These are phyloP conservation scores for Nasonia vitripennis DNA, from an alignment of 1,140 invertebrate genomes.

Conservation along the genomic window DNA sequence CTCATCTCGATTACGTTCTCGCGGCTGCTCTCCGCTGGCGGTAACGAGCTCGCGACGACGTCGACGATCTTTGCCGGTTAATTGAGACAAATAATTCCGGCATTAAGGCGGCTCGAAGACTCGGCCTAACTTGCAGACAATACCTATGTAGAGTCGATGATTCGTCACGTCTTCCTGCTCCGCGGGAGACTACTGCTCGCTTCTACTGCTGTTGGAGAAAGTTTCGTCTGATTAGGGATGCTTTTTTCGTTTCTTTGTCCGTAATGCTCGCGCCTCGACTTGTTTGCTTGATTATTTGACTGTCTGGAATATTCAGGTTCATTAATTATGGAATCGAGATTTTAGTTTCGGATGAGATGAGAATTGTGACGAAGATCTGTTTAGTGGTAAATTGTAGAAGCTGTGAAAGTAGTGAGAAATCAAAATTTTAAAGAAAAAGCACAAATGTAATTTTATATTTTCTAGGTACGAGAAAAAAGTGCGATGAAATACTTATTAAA, in stretches of 20 bases:
- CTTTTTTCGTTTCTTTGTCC: neutral
- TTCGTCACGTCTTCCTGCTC: slow-evolving; percentile 2
- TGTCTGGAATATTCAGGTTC: neutral
- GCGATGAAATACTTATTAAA: slow-evolving; percentile 20
- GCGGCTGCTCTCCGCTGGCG: neutral
- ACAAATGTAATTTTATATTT: neutral
- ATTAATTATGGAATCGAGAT: too few species aligned
- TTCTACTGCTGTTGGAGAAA: neutral
- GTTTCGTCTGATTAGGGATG: neutral
- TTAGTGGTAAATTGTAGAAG: neutral
- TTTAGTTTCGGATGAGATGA: too few species aligned
- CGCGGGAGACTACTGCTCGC: neutral
- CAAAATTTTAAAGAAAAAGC: neutral
- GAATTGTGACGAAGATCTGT: neutral
- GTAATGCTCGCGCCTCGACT: too few species aligned
- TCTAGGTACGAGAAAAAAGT: neutral
- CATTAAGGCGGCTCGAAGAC: slow-evolving; percentile 24
- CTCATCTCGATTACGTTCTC: slow-evolving; percentile 26
- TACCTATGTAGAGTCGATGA: neutral
- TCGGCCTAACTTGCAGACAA: slow-evolving; percentile 10
- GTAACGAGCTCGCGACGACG: slow-evolving; percentile 19
- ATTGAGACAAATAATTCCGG: slow-evolving; percentile 47
- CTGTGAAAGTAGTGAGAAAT: neutral
- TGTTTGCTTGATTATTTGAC: neutral
- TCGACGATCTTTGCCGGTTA: slow-evolving; percentile 2